phyloP scores from a whole-genome alignment of 2,113 vertebrate genomes.

The Pluvianellus socialis region DNA sequence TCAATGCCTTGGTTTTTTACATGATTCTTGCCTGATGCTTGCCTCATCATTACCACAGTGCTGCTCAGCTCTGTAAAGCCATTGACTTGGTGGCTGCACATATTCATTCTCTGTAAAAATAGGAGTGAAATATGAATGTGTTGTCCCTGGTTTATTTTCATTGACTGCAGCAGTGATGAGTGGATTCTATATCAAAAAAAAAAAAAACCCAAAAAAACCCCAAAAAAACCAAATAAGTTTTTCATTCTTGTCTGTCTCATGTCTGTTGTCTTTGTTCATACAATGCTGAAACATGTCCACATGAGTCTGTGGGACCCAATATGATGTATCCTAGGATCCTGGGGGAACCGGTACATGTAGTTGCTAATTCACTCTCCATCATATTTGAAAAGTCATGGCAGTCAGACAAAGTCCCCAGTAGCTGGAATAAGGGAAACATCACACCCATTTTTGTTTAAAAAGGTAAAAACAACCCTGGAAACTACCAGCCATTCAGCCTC shows the following conservation, averaged over 20 bases:
- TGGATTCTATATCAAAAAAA: background rate
- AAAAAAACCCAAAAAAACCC: no score
- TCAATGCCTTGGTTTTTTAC: background rate
- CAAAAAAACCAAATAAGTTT: no score
- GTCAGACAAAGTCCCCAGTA: background rate
- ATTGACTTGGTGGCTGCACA: fast-evolving
- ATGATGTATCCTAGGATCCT: background rate
- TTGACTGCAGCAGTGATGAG: background rate
- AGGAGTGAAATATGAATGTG: background rate
- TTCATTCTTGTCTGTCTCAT: background rate
- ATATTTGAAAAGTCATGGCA: background rate
- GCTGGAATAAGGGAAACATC: background rate
- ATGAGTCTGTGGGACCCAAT: no score
- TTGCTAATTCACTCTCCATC: background rate
- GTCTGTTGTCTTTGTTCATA: background rate
- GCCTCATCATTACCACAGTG: background rate
- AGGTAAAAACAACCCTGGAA: no score
- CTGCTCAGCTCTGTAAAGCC: background rate
- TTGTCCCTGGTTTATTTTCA: background rate
- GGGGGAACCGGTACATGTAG: background rate
- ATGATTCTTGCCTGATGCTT: background rate
- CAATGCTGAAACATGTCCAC: fast-evolving
- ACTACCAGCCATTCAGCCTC: background rate
- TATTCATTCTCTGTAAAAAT: background rate
- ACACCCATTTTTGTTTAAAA: background rate